Base-by-base conservation (phyloP, 2,113 vertebrate species). In the Nothobranchius kuhntae region DNA sequence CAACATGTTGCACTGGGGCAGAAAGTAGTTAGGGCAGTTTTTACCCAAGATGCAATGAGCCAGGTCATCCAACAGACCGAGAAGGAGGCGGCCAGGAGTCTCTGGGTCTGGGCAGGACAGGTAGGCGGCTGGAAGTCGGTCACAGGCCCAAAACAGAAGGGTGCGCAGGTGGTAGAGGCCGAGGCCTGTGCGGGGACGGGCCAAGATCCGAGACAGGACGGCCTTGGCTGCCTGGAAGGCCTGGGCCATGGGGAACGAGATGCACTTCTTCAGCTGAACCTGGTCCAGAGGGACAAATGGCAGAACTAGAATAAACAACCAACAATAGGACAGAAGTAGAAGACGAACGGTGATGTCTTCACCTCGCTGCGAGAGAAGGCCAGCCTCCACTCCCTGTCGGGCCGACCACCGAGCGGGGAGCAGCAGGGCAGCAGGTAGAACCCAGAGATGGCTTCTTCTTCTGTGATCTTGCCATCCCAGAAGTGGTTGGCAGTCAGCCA, bases 331-430 rank as follows among this genome's bases (percentile, higher is more conserved):
- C 17, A 36, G 35, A 4, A 30, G 54, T 15, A 36, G 14, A 47
- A 68, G 46, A 24, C 1, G 26, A 9, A 54, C 13, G 14, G 35
- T 38, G 21, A 40, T 9, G 17, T 9, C 0, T 65, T 64, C 53
- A 91, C 90, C 92, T 96, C 95, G 51, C 95, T 95, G 83, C 95
- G 92, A 14, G 95, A 94, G 78, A 95, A 95, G 7, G 94, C 94
- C 57, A 95, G 91, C 62, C 93, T 92, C 95, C 95, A 95, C 67
- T 94, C 93, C 0, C 92, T 81, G 89, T 93, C 92, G 2, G 91
- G 89, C 10, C 92, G 86, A 1, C 91, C 91, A 3, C 87, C 89
- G 54, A 82, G 81, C 1, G 90, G 89, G 9, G 91, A 91, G 65
- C 91, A 90, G 68, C 94, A 92, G 0, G 95, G 95, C 81, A 95